phyloP scores from a whole-genome alignment of 2,888 invertebrate genomes.

The Leptopilina myrica region DNA sequence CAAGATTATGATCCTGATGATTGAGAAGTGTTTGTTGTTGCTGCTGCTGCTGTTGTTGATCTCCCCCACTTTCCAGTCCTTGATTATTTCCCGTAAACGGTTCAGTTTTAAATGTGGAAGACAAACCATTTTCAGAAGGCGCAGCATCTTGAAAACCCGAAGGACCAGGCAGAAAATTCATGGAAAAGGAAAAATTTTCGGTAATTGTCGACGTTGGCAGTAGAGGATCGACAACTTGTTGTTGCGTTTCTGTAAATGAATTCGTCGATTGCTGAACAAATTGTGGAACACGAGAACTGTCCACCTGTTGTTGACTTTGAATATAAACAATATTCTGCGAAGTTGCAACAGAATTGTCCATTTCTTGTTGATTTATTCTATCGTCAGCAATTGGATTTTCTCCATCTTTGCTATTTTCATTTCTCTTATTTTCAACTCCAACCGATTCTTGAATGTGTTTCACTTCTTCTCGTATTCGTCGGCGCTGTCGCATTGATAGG shows the following conservation, averaged over 20 bases:
- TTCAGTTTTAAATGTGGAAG: slow-evolving; percentile 21
- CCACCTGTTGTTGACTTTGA: background rate
- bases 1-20: slow-evolving; percentile 2
- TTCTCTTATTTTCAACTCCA: background rate
- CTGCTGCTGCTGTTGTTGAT: background rate
- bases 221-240: background rate
- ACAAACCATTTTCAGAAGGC: background rate
- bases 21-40: background rate
- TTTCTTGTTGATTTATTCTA: slow-evolving; percentile 5
- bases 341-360: background rate
- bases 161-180: slow-evolving; percentile 20
- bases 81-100: background rate
- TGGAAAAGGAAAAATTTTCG: background rate
- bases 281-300: background rate
- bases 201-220: background rate
- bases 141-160: background rate
- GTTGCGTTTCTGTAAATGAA: background rate
- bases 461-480: slow-evolving; percentile 23
- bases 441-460: slow-evolving; percentile 10
- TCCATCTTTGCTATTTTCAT: background rate
- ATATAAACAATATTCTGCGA: background rate
- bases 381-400: background rate
- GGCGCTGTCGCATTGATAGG: slow-evolving; percentile 25
- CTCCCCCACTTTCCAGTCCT: background rate
- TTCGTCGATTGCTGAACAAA: background rate